Evolutionary conservation across 2,888 invertebrate species (phyloP).

Genomic region (Drosophila monieri): DNA sequence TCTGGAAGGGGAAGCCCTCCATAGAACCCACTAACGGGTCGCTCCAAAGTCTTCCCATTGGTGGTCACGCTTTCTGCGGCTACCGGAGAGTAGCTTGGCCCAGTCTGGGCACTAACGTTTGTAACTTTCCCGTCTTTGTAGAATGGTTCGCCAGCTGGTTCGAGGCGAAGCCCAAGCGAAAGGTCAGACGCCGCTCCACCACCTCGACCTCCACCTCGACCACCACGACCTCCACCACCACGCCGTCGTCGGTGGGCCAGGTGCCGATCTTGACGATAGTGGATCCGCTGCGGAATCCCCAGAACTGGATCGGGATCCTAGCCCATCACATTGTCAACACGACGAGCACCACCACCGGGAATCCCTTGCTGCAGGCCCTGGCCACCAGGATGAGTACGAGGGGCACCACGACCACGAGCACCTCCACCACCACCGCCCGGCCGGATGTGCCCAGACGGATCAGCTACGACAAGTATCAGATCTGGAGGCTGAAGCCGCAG

Average conservation of each 20-base stretch:
- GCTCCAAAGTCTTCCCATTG: constrained; percentile 7
- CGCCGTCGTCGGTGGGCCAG: constrained; percentile 77
- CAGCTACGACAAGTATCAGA: constrained; percentile 85
- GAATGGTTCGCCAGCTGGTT: constrained; percentile 86
- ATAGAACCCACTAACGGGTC: constrained; percentile 25
- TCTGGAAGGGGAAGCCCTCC: not conserved
- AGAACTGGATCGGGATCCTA: constrained; percentile 83
- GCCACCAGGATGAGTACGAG: constrained; percentile 56
- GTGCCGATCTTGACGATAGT: constrained; percentile 83
- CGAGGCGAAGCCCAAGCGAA: constrained; percentile 70
- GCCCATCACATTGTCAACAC: constrained; percentile 83
- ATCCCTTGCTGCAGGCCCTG: constrained; percentile 73
- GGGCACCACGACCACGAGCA: constrained; percentile 30
- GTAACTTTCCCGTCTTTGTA: constrained; percentile 41
- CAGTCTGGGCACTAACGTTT: not conserved
- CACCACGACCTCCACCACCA: constrained; percentile 75
- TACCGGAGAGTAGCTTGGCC: not conserved
- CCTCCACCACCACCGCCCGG: constrained; percentile 46
- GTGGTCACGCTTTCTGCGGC: constrained; percentile 50
- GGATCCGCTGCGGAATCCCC: constrained; percentile 82
- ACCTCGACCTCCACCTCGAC: constrained; percentile 73
- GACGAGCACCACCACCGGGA: constrained; percentile 66
- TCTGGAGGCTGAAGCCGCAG: constrained; percentile 84
- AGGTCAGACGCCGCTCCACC: constrained; percentile 66
- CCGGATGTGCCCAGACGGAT: constrained; percentile 68